Percentiles rank a stretch among this genome's conserved stretches.
phyloP scores from a whole-genome alignment of 2,888 invertebrate species.

The Drosophila algonquin region DNA sequence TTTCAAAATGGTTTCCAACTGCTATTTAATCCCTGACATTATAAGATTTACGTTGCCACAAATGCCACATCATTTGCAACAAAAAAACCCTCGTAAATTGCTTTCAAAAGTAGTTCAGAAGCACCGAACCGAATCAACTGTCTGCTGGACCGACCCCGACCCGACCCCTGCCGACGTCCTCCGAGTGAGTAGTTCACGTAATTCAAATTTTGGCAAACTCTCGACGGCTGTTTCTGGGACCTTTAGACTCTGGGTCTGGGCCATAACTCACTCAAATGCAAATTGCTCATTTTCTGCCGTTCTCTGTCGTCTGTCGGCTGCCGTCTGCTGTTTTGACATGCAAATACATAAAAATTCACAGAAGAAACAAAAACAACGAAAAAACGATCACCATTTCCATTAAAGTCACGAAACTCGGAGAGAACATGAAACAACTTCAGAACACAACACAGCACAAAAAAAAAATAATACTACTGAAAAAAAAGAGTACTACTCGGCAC shows the following conservation, averaged over 20 bases:
- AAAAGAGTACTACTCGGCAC: constrained; percentile 13
- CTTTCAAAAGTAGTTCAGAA: constrained; percentile 18
- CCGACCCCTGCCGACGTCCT: no score
- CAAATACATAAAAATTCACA: constrained; percentile 27
- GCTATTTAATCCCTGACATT: background rate
- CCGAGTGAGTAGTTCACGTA: background rate
- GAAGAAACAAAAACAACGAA: constrained; percentile 9
- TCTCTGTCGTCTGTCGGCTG: no score
- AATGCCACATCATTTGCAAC: background rate
- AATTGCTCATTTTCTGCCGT: constrained; percentile 18
- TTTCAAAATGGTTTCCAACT: background rate
- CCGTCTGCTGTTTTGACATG: constrained; percentile 8
- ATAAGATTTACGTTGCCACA: background rate
- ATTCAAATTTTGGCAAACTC: constrained; percentile 18
- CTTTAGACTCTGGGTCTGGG: constrained; percentile 11
- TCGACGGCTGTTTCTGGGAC: constrained; percentile 28
- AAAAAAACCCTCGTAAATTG: constrained; percentile 1
- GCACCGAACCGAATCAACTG: constrained; percentile 22
- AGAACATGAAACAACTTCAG: constrained; percentile 37
- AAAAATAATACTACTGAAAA: constrained; percentile 18
- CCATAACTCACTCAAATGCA: constrained; percentile 39
- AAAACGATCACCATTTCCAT: constrained; percentile 52
- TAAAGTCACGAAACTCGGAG: constrained; percentile 57
- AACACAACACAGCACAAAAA: background rate
- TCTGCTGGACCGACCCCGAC: background rate